Percentiles rank a stretch among this genome's conserved stretches.
Conservation (phyloP, 2,888 invertebrate genomes). For the Tipula helvola region DNA sequence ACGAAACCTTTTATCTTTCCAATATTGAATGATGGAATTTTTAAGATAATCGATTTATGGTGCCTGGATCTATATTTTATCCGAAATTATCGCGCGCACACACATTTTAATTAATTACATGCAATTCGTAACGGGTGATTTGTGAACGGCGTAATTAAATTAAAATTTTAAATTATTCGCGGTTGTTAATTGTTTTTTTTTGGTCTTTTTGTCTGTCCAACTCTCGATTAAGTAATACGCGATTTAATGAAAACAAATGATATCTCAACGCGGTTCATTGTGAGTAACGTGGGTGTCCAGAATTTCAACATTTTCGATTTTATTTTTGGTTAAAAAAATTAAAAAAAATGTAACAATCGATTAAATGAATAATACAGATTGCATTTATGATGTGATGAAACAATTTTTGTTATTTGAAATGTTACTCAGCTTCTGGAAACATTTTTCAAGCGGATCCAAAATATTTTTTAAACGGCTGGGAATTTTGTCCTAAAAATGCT, state of each 20-base stretch:
- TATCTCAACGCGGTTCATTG: background rate
- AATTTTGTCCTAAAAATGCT: no score
- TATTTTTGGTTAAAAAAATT: background rate
- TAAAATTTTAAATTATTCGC: background rate
- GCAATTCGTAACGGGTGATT: background rate
- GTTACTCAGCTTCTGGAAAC: no score
- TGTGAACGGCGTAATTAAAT: background rate
- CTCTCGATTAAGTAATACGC: background rate
- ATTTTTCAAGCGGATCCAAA: no score
- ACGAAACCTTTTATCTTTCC: background rate
- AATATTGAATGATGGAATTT: background rate
- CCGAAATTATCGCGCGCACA: background rate
- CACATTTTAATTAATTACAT: background rate
- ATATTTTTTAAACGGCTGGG: no score
- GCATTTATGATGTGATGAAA: no score
- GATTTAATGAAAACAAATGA: background rate
- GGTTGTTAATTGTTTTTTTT: background rate
- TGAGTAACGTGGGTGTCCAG: background rate
- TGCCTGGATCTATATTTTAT: background rate
- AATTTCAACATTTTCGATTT: background rate
- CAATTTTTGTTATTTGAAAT: no score
- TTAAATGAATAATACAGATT: no score
- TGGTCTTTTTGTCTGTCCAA: background rate
- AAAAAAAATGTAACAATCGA: background rate
- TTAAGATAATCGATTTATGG: background rate